phyloP scores from a whole-genome alignment of 2,797 vertebrate species.

The Sylvilagus floridanus region DNA sequence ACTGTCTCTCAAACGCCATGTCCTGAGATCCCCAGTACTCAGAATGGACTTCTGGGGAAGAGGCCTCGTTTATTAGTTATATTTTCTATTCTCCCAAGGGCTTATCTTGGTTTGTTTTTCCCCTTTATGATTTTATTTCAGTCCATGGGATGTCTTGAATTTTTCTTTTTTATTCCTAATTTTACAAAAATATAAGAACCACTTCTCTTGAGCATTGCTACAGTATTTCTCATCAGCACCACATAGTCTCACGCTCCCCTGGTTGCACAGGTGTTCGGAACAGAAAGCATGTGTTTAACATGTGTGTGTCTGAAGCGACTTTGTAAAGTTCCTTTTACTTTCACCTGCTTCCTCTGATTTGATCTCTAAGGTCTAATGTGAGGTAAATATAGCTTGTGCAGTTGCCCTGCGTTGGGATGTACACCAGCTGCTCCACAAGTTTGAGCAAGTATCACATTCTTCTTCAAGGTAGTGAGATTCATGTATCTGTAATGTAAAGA shows the following conservation, averaged over 20 bases:
- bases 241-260: fast-evolving
- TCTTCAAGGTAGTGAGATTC: neutral
- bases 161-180: neutral
- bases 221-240: neutral
- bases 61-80: neutral
- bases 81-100: neutral
- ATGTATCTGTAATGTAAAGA: neutral
- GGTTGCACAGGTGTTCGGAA: neutral
- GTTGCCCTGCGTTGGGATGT: constrained; percentile 27
- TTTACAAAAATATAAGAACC: neutral
- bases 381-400: constrained; percentile 11
- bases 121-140: neutral
- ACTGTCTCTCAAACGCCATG: neutral
- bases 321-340: neutral
- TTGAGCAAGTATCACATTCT: constrained; percentile 28
- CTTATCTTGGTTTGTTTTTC: neutral
- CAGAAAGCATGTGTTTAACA: neutral
- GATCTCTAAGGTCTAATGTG: neutral
- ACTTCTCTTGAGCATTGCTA: neutral
- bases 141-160: neutral
- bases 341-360: neutral
- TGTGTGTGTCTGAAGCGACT: neutral
- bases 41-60: neutral
- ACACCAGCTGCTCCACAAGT: constrained; percentile 5
- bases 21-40: neutral